Conservation (phyloP, 2,113 vertebrate species). For the Aviceda subcristata region DNA sequence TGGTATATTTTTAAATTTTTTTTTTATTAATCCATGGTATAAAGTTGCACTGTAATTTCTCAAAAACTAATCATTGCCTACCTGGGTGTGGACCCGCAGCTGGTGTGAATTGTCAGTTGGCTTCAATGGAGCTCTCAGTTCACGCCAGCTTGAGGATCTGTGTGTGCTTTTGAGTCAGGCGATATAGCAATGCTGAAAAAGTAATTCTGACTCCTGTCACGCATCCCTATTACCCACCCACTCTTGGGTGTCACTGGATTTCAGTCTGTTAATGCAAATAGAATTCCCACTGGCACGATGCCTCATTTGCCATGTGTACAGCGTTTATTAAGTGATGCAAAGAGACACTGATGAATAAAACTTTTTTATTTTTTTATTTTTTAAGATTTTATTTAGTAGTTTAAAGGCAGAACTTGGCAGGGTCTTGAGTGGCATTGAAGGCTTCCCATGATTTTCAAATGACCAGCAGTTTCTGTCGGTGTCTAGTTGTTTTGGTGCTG, state of each 20-base stretch:
- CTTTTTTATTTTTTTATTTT: neutral
- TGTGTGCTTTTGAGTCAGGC: neutral
- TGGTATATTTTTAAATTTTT: neutral
- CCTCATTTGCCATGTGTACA: neutral
- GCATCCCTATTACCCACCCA: conserved; percentile 1
- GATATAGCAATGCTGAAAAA: neutral
- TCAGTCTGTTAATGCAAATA: conserved; percentile 8
- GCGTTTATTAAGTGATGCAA: neutral
- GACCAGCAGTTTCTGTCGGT: neutral
- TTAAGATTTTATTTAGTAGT: neutral
- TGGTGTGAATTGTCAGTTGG: conserved; percentile 21
- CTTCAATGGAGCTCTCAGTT: conserved; percentile 37
- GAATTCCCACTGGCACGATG: neutral
- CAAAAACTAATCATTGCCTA: neutral
- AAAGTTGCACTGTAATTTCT: neutral
- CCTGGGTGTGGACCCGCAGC: neutral
- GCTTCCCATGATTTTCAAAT: neutral
- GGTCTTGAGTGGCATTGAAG: neutral
- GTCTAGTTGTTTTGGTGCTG: neutral
- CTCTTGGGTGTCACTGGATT: neutral
- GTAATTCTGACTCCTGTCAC: neutral
- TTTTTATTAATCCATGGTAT: neutral
- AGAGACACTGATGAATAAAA: neutral
- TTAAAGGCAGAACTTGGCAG: neutral
- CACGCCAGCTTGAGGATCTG: neutral